Evolutionary conservation across 53 echinoderm and acorn worm species (phyloP), one percentile per base, ranked within the genome.

Genomic region (Stichopus horrens): DNA sequence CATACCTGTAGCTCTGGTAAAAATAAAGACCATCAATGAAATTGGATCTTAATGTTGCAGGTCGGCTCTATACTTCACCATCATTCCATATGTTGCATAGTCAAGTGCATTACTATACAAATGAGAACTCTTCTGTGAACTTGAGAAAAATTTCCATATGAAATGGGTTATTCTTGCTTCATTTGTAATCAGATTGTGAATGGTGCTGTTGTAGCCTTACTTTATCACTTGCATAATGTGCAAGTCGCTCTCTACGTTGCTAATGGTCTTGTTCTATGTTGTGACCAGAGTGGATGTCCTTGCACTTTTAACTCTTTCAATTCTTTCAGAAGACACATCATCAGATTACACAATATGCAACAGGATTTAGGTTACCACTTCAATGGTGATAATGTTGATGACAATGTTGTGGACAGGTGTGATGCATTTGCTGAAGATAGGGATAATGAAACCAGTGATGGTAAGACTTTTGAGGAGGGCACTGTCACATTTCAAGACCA

Each of bases 281-380:
- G 59, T 59, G 59, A 59, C 11, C 59, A 59, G 11, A n/a, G 75
- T 1, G 75, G 75, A 23, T 75, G 75, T 23, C 75, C 75, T 8
- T 23, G 75, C n/a, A 75, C 75, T 9, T 75, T 75, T 75, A 9
- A 75, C 18, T 21, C 75, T 21, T 75, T 75, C n/a, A 75, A 75
- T 75, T 75, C 75, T 13, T 75, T 75, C 75, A 9, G 75, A 75
- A 75, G 18, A 75, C 75, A 75, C n/a, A 8, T 75, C 9, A 8
- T 75, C 11, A 75, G 75, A 75, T 75, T 75, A 75, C 75, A 75
- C 75, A 8, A 59, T 59, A 59, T 59, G 59, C 59, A 59, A 59
- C 8, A 59, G 8, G 59, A 59, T 9, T 8, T 75, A 8, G 75
- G 8, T 75, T 7, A 19, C 75, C 75, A 75, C 9, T 13, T 75